Percentiles rank a stretch among this genome's conserved stretches.
These are phyloP conservation scores for Montipora cactus DNA, from an alignment of 64 coral and sea anemone species.

Conservation along the genomic window DNA sequence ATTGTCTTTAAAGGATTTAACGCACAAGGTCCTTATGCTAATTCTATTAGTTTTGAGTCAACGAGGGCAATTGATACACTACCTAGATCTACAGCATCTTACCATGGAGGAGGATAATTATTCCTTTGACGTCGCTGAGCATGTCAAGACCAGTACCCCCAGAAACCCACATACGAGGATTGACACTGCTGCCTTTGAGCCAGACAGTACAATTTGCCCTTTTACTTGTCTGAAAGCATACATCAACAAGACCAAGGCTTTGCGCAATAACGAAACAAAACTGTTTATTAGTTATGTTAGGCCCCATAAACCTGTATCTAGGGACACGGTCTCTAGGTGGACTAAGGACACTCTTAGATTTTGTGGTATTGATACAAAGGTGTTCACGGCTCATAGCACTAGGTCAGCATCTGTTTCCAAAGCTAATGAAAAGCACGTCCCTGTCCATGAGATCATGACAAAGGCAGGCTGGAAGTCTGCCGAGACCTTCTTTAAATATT, in stretches of 20 bases:
- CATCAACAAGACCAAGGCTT: slow-evolving; percentile 29
- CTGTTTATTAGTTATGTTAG: slow-evolving; percentile 60
- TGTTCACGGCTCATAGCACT: slow-evolving; percentile 60
- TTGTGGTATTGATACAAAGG: slow-evolving; percentile 35
- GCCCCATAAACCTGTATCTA: slow-evolving; percentile 40
- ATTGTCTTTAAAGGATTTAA: slow-evolving; percentile 57
- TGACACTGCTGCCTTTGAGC: slow-evolving; percentile 44
- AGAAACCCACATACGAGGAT: not conserved
- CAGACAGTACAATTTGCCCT: slow-evolving; percentile 56
- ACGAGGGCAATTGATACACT: slow-evolving; percentile 43
- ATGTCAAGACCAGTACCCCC: slow-evolving; percentile 38
- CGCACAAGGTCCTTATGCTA: too few species aligned
- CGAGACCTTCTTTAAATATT: slow-evolving; percentile 68
- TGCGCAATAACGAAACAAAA: slow-evolving; percentile 51
- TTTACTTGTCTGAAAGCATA: slow-evolving; percentile 56
- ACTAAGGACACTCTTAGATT: slow-evolving; percentile 17
- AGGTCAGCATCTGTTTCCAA: slow-evolving; percentile 4
- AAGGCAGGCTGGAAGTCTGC: slow-evolving; percentile 65
- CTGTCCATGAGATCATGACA: slow-evolving; percentile 2
- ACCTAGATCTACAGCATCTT: slow-evolving; percentile 6
- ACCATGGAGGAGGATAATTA: slow-evolving; percentile 2
- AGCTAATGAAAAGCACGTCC: too few species aligned
- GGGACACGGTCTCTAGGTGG: slow-evolving; percentile 8
- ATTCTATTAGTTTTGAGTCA: slow-evolving; percentile 25
- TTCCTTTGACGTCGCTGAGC: slow-evolving; percentile 7